phyloP scores from a whole-genome alignment of 2,113 vertebrate species.

The Puma concolor region DNA sequence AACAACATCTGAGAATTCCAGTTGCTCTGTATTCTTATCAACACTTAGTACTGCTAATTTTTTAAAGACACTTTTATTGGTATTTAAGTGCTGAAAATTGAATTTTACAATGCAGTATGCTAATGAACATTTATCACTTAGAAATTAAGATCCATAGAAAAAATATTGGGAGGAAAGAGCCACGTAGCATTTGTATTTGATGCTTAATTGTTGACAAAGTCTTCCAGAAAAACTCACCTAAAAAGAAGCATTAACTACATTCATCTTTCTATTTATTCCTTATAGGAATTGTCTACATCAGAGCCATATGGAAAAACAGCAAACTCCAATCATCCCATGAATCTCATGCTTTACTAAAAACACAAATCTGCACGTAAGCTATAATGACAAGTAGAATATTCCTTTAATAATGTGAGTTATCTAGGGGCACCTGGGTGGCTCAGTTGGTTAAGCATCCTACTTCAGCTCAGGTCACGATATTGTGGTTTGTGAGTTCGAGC shows the following conservation, averaged over 20 bases:
- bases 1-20: neutral
- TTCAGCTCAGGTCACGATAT: too few relatives aligned
- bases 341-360: slow-evolving; percentile 26
- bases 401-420: neutral
- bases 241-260: slow-evolving; percentile 30
- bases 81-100: neutral
- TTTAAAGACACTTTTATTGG: neutral
- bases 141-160: neutral
- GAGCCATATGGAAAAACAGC: slow-evolving; percentile 36
- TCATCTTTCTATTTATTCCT: slow-evolving; percentile 13
- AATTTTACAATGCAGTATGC: neutral
- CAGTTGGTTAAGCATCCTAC: too few relatives aligned
- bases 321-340: slow-evolving; percentile 36
- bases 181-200: neutral
- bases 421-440: too few relatives aligned
- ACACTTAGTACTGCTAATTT: neutral
- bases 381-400: neutral
- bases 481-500: too few relatives aligned
- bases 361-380: neutral
- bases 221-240: slow-evolving; percentile 30
- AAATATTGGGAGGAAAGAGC: neutral
- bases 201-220: neutral
- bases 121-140: slow-evolving; percentile 9
- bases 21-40: neutral
- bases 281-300: slow-evolving; percentile 20